Evolutionary conservation across 23 tunicate genomes (phyloP), one percentile per base, ranked within the genome.

Genomic region (Halocynthia roretzi): DNA sequence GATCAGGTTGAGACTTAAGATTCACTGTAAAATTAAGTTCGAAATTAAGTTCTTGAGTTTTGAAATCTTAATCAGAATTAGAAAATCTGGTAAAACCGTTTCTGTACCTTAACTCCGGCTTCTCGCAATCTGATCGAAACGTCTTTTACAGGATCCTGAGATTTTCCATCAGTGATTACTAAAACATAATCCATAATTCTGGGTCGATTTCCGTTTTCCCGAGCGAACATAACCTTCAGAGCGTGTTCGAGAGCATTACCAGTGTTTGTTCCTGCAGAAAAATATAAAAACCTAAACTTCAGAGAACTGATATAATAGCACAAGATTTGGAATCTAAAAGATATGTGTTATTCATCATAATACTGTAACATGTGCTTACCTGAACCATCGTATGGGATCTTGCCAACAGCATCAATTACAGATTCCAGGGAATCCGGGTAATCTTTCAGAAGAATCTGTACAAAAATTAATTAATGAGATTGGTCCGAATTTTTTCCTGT

Each of bases 361-460:
- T 60, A 15, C 64, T 15, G 64, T 15, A 15, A 15, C 2, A 15
- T 15, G n/a, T n/a, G 1, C 22, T 67, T 67, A 67, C 71, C 71
- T 67, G 71, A 67, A 0, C 20, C 11, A 48, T 67, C 31, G 71
- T 67, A 67, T 67, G 21, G 71, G 49, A 67, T 14, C 21, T 31
- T 11, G 17, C 31, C 20, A 11, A 67, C 31, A 67, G 22, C 71
- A 18, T 18, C 31, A 11, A 15, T 67, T 15, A 67, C 14, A 31
- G 49, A 31, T 67, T 31, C 20, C 31, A 19, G 21, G 22, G 21
- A 11, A 48, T 15, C 31, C 17, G 12, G 71, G 22, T 19, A 67
- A 15, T 18, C 49, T 19, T 67, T 67, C 21, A 67, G n/a, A 15
- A 17, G 17, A 15, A 17, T 60, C 17, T 60, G 17, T 4, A 15